phyloP scores from a whole-genome alignment of 2,113 vertebrate genomes.

The Smithornis capensis region DNA sequence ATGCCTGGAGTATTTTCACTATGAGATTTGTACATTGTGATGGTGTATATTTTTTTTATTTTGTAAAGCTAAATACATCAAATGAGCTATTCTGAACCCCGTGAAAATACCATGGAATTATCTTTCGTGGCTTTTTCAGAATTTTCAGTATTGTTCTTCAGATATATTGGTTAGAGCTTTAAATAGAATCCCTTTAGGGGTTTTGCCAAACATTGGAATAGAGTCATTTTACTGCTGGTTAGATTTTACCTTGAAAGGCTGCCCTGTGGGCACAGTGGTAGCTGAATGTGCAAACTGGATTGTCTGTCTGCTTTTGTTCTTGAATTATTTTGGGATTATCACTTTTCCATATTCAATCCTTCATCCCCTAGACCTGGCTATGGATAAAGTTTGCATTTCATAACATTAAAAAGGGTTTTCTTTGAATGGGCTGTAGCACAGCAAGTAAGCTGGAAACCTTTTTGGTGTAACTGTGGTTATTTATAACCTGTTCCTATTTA shows the following conservation, averaged over 20 bases:
- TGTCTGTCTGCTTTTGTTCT: not conserved
- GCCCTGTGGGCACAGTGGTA: not conserved
- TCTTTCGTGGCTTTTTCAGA: not conserved
- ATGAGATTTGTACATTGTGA: not conserved
- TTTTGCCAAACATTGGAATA: not conserved
- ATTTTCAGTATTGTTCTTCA: not conserved
- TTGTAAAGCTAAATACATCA: not conserved
- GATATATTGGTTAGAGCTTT: not conserved
- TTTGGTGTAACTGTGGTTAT: not conserved
- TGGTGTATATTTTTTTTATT: not conserved
- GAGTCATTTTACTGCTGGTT: not conserved
- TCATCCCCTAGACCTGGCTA: not conserved
- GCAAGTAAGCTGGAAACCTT: not conserved
- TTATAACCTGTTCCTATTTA: slow-evolving; percentile 12
- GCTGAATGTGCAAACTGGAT: not conserved
- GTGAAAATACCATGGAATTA: not conserved
- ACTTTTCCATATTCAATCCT: not conserved
- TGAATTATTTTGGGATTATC: not conserved
- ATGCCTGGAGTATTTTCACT: not conserved
- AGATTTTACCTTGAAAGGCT: not conserved
- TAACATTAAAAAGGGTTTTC: not conserved
- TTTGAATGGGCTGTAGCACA: not conserved
- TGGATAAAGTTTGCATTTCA: not conserved
- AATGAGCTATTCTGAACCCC: not conserved
- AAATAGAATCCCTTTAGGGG: not conserved